Base-by-base conservation (phyloP, 2,888 invertebrate species). In the Caradrina clavipalpis region DNA sequence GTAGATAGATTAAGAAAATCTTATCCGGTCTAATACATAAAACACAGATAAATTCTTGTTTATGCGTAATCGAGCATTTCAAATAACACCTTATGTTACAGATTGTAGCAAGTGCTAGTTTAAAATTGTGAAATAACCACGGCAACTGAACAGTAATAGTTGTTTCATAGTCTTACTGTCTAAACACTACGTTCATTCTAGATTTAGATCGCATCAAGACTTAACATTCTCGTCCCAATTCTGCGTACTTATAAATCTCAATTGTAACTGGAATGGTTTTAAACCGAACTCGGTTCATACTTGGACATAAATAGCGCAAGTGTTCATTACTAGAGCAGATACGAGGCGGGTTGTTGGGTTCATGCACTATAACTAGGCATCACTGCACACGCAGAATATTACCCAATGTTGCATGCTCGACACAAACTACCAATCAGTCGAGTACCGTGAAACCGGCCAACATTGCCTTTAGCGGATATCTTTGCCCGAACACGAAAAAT, bases 281-380 rank as follows among this genome's bases (percentile, higher is more conserved):
- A 56, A 17, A 68, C 69, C 45, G 31, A 70, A 68, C 45, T 70
- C 42, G 31, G 54, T 59, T 69, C 70, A 50, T 81, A 62, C 55
- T 69, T 72, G 74, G 65, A 68, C 72, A 62, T 64, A 82, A 78
- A 70, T 78, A 80, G 78, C 53, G 65, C 71, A 61, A 73, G 71
- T 60, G 39, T 76, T 61, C 59, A 72, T 75, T 66, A 59, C 60
- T 70, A 57, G 31, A 81, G 79, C 81, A 78, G 81, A 81, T 88
- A 88, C 31, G 76, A 86, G 80, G 87, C 80, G 78, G 88, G 79
- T 86, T 82, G 84, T 80, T 85, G 76, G 88, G 87, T 90, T 89
- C 85, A 85, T 86, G 90, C 82, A 88, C 88, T 85, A 75, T 47
- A 72, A 74, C 81, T 83, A 85, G 81, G 80, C 85, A 87, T 78